These are phyloP conservation scores for Lepidocolaptes lacrymiger DNA, from an alignment of 2,797 vertebrate species.

Conservation along the genomic window DNA sequence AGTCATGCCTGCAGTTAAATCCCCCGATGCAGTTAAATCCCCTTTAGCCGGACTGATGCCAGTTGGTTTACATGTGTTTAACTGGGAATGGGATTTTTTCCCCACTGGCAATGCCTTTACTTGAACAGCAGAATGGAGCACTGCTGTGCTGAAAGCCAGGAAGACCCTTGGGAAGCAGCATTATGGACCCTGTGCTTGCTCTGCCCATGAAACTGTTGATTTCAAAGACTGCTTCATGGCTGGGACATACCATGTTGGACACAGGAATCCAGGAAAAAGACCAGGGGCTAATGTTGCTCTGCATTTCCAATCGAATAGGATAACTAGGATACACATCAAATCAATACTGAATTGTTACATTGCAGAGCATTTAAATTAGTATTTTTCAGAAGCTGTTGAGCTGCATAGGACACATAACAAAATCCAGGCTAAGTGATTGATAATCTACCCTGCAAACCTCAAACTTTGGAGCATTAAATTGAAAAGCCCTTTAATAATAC, in stretches of 20 bases:
- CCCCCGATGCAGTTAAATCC: background rate
- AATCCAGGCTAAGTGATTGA: background rate
- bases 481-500: conserved; percentile 16
- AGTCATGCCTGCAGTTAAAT: background rate
- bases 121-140: background rate
- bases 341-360: background rate
- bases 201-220: background rate
- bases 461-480: background rate
- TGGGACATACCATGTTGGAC: background rate
- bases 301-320: background rate
- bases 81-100: background rate
- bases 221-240: background rate
- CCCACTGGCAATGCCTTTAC: background rate
- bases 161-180: background rate
- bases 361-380: background rate
- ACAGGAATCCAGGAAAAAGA: background rate
- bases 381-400: background rate
- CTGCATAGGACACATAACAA: background rate
- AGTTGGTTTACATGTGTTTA: background rate
- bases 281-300: background rate
- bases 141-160: background rate
- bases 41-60: background rate
- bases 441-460: background rate
- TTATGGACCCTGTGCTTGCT: background rate
- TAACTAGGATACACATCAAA: background rate